Conservation (phyloP, 2,113 vertebrate genomes). For the Chaetodon auriga region DNA sequence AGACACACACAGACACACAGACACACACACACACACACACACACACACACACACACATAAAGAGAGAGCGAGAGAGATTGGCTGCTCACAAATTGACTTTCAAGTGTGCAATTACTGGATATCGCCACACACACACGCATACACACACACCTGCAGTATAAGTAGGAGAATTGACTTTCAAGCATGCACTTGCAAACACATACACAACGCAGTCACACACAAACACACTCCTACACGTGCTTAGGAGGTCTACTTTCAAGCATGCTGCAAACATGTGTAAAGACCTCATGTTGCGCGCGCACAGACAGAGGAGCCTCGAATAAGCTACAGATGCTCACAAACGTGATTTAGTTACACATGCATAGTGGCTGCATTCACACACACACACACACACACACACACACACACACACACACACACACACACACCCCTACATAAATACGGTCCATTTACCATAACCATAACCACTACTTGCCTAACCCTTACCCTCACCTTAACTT, state of each 20-base stretch:
- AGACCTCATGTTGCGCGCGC: slow-evolving; percentile 34
- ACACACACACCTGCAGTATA: slow-evolving; percentile 18
- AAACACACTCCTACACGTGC: slow-evolving; percentile 11
- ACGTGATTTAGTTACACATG: slow-evolving; percentile 2
- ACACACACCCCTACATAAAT: not conserved
- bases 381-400: not conserved
- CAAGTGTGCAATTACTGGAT: slow-evolving; percentile 14
- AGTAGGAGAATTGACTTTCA: slow-evolving; percentile 1
- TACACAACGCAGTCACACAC: not conserved
- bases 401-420: not conserved
- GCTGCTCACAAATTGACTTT: slow-evolving; percentile 35
- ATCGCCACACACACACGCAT: too few relatives aligned
- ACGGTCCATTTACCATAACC: too few relatives aligned
- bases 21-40: not conserved
- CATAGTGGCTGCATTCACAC: not conserved
- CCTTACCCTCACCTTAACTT: too few relatives aligned
- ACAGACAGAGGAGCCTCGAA: not conserved
- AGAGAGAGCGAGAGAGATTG: too few relatives aligned
- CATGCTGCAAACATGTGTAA: slow-evolving; percentile 31
- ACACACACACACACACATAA: too few relatives aligned
- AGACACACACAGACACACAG: not conserved
- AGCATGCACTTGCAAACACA: slow-evolving; percentile 4
- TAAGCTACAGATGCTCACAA: not conserved
- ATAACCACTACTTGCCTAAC: too few relatives aligned
- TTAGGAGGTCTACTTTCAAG: slow-evolving; percentile 17